Evolutionary conservation across 1,140 invertebrate species (phyloP).

Genomic region (Harlomillsia oculata): DNA sequence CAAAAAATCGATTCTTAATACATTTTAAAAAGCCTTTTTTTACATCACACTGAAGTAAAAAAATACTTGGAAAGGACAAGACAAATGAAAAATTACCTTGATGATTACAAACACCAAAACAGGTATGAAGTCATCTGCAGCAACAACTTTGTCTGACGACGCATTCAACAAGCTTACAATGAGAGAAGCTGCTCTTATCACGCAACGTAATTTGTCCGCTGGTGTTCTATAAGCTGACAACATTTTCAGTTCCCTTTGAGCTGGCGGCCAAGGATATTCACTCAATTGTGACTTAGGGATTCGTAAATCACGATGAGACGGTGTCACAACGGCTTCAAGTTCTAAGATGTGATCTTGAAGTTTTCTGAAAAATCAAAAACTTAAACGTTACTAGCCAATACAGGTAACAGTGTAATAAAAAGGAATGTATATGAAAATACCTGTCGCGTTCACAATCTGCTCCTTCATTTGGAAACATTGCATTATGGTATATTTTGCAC

Average conservation of each 20-base stretch:
- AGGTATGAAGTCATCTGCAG: constrained; percentile 94
- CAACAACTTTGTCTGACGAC: constrained; percentile 65
- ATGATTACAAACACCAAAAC: constrained; percentile 94
- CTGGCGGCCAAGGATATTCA: constrained; percentile 95
- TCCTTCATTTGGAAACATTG: constrained; percentile 94
- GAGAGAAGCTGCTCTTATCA: constrained; percentile 75
- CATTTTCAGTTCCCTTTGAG: constrained; percentile 82
- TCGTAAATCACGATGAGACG: constrained; percentile 68
- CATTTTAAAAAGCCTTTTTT: neutral
- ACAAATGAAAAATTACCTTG: constrained; percentile 51
- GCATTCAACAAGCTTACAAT: constrained; percentile 86
- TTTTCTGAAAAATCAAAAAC: constrained; percentile 48
- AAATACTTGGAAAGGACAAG: neutral
- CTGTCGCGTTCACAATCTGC: constrained; percentile 85
- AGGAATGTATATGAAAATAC: too few relatives aligned
- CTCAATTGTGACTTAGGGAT: constrained; percentile 35
- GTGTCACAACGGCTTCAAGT: constrained; percentile 65
- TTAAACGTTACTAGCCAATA: neutral
- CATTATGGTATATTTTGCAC: constrained; percentile 79
- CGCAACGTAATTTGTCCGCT: constrained; percentile 81
- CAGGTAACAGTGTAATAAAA: too few relatives aligned
- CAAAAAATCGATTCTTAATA: constrained; percentile 21
- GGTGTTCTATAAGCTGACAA: constrained; percentile 92
- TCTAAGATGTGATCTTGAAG: constrained; percentile 81
- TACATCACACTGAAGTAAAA: neutral